Base-by-base conservation (phyloP, 2,797 vertebrate species). In the Manis crassicaudata region DNA sequence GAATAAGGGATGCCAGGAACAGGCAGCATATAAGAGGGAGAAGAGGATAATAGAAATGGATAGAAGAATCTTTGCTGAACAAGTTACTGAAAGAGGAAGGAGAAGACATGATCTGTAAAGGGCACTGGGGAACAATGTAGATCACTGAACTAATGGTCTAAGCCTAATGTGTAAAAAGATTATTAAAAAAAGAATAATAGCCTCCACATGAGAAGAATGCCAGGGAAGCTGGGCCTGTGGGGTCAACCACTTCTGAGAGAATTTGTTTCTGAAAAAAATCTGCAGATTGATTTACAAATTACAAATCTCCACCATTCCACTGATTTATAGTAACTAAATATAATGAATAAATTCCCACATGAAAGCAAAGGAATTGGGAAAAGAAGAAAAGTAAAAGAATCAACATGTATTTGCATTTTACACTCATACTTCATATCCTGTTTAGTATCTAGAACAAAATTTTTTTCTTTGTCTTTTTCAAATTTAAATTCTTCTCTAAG, bases 231-330 rank as follows among this genome's bases (percentile, higher is more conserved):
- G 9, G n/a, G n/a, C 2, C 25, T 73, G 4, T 14, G 54, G 9
- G 62, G 56, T 75, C 18, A 37, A 52, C 8, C 52, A 56, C 12
- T 37, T 80, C 21, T 40, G 27, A 93, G 14, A 60, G 25, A 29
- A 27, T 23, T 79, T 79, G 82, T 86, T 90, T 81, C 32, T 70
- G 21, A 37, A 94, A 37, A 94, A 83, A 85, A 54, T 20, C 81
- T 87, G 20, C 14, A 62, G 46, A 73, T 17, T 82, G 6, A 82
- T 9, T 86, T 77, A 81, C 9, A 87, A 76, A 89, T 85, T 40
- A 68, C 2, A 94, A 76, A 52, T 67, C 5, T 52, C 35, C 9
- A 72, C 5, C 37, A 62, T 63, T 35, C 23, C 6, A 76, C 40
- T 58, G 54, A 37, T 58, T 52, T 88, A 50, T 75, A 37, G 25